phyloP scores from a whole-genome alignment of 2,113 vertebrate genomes.

The Cephalopterus ornatus region DNA sequence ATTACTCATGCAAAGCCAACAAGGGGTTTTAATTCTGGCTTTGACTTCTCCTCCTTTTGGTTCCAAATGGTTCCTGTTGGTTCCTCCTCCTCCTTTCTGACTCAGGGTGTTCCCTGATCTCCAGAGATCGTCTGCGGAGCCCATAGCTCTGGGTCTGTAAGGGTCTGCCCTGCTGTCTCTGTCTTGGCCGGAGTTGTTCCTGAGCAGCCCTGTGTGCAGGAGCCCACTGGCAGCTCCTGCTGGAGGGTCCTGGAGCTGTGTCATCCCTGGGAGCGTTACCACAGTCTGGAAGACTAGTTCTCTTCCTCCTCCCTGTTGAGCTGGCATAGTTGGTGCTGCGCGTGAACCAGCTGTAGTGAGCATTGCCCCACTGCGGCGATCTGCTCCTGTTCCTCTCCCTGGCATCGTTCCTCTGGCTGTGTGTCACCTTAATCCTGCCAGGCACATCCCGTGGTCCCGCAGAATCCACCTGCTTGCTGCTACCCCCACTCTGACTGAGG shows the following conservation, averaged over 20 bases:
- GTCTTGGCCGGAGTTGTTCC: neutral
- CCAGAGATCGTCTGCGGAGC: neutral
- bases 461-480: neutral
- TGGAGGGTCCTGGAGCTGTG: neutral
- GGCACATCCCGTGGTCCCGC: neutral
- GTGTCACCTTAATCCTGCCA: fast-evolving
- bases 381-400: neutral
- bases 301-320: neutral
- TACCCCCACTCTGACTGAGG: neutral
- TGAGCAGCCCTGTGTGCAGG: neutral
- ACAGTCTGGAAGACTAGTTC: neutral
- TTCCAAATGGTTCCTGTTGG: neutral
- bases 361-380: fast-evolving
- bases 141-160: fast-evolving
- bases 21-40: neutral
- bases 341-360: fast-evolving
- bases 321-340: fast-evolving
- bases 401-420: neutral
- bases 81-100: neutral
- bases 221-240: neutral
- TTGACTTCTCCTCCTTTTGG: neutral
- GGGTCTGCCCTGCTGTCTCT: neutral
- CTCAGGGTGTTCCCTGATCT: neutral
- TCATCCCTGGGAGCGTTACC: neutral
- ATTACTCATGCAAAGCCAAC: neutral